phyloP scores from a whole-genome alignment of 2,113 vertebrate species.

The Campylomormyrus tamandua region DNA sequence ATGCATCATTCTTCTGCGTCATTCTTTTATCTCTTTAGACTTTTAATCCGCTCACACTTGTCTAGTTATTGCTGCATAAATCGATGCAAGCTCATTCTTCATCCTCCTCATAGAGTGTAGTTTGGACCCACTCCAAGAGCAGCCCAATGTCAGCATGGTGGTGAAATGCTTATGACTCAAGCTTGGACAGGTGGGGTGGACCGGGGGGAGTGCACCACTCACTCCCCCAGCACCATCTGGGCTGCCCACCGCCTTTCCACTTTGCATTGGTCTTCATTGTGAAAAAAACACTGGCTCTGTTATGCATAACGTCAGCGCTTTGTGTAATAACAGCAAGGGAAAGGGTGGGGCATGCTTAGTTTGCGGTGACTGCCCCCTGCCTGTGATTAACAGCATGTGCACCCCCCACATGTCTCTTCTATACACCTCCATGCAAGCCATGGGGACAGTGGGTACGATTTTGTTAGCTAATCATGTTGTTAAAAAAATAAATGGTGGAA shows the following conservation, averaged over 20 bases:
- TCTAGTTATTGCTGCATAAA: background rate
- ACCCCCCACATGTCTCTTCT: background rate
- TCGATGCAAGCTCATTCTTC: conserved; percentile 1
- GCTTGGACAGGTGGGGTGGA: background rate
- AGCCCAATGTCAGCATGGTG: background rate
- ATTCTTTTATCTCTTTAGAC: background rate
- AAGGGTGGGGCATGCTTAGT: background rate
- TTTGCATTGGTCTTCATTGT: background rate
- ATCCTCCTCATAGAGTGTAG: background rate
- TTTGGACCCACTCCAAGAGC: background rate
- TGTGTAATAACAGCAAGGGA: background rate
- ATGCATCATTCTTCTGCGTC: background rate
- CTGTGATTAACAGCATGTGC: background rate
- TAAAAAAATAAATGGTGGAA: background rate
- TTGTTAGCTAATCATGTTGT: background rate
- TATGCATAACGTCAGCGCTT: background rate
- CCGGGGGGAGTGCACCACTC: background rate
- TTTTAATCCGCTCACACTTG: background rate
- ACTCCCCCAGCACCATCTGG: background rate
- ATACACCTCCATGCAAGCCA: background rate
- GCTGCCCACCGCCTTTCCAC: background rate
- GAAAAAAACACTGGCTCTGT: background rate
- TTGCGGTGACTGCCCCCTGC: background rate
- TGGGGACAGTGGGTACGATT: background rate
- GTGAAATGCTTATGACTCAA: background rate